These are phyloP conservation scores for Unio delphinus DNA, from an alignment of 2,888 invertebrate genomes.

Conservation along the genomic window DNA sequence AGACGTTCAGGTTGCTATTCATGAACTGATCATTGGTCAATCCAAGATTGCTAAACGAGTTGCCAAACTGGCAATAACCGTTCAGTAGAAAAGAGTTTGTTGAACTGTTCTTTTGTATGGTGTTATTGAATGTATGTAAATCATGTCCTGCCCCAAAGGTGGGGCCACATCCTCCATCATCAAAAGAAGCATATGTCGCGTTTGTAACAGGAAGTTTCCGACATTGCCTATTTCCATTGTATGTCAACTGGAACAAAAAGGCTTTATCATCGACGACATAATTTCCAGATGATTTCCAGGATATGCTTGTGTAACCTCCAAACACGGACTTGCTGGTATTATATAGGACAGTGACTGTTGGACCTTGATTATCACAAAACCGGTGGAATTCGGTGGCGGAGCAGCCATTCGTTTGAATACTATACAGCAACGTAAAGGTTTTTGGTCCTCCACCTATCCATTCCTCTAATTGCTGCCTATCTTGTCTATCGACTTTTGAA, in stretches of 20 bases:
- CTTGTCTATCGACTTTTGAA: slow-evolving; percentile 10
- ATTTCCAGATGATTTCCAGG: slow-evolving; percentile 11
- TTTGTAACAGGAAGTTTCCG: no score
- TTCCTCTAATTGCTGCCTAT: slow-evolving; percentile 26
- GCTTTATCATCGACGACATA: no score
- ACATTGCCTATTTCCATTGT: no score
- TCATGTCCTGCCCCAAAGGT: no score
- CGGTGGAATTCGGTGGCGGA: slow-evolving; percentile 30
- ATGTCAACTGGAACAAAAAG: no score
- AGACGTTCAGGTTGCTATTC: slow-evolving; percentile 17
- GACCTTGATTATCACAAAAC: slow-evolving; percentile 40
- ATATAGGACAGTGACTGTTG: slow-evolving; percentile 41
- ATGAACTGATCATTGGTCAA: slow-evolving; percentile 10
- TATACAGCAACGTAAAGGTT: slow-evolving; percentile 34
- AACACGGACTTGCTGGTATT: slow-evolving; percentile 35
- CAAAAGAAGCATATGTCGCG: no score
- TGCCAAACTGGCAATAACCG: no score
- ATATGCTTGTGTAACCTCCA: slow-evolving; percentile 32
- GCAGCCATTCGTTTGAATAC: slow-evolving; percentile 33
- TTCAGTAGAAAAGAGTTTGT: no score
- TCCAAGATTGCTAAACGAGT: slow-evolving; percentile 9
- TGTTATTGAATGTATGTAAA: no score
- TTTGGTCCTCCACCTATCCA: slow-evolving; percentile 37
- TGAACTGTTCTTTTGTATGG: no score
- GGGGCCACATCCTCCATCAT: accelerated